Evolutionary conservation across 1,140 invertebrate species (phyloP).

Genomic region (Aethina tumida): DNA sequence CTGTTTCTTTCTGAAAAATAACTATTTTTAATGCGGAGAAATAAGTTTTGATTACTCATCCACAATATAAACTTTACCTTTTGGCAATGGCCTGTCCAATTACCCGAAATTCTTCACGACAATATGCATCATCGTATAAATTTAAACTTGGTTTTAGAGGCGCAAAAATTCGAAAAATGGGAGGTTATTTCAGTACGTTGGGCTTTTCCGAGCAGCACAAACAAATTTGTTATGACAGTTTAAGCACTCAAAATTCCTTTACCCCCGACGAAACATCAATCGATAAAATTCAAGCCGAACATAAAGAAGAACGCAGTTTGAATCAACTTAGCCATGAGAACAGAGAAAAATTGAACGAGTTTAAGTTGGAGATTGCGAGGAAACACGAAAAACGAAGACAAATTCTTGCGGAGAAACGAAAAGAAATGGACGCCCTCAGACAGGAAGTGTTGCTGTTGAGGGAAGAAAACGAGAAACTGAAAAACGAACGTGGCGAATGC

Average conservation of each 20-base stretch:
- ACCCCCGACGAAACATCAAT: not conserved
- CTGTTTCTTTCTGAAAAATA: too few relatives aligned
- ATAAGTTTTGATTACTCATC: too few relatives aligned
- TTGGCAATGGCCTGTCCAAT: too few relatives aligned
- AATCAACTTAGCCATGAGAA: constrained; percentile 14
- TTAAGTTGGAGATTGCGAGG: constrained; percentile 43
- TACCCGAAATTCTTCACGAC: too few relatives aligned
- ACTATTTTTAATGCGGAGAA: too few relatives aligned
- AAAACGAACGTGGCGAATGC: constrained; percentile 36
- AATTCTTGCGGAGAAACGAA: constrained; percentile 44
- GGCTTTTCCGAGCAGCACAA: constrained; percentile 9
- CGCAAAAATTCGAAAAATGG: constrained; percentile 9
- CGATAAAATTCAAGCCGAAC: constrained; percentile 2
- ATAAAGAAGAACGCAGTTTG: constrained; percentile 6
- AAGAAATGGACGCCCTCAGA: constrained; percentile 45
- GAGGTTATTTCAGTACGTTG: constrained; percentile 10
- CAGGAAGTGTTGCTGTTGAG: constrained; percentile 42
- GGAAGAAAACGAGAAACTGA: constrained; percentile 36
- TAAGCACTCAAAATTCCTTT: not conserved
- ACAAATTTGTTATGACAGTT: constrained; percentile 5
- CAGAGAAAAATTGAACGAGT: constrained; percentile 39
- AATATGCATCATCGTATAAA: too few relatives aligned
- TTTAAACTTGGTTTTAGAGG: too few relatives aligned
- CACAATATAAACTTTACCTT: too few relatives aligned
- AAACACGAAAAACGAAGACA: constrained; percentile 47